Evolutionary conservation across 2,797 vertebrate genomes (phyloP), one percentile per base, ranked within the genome.

Genomic region (Hippoglossus hippoglossus): DNA sequence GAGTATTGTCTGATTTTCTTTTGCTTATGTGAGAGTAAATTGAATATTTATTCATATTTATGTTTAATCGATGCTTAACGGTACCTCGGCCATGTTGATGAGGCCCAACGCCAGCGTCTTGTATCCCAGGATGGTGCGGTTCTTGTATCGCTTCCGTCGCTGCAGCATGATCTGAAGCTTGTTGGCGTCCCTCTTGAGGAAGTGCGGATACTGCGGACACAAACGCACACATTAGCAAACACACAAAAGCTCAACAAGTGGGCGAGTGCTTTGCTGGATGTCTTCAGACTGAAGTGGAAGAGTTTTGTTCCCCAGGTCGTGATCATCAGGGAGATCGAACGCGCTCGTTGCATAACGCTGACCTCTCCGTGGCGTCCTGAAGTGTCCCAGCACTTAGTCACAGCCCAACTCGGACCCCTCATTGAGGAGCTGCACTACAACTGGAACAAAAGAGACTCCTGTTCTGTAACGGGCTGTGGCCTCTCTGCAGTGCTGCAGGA

Each of bases 101-200:
- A 96, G 95, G 1, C 96, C 96, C 72, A 96, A 90, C 0, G 96
- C 96, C 70, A 97, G 86, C 0, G 96, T 97, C 90, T 97, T 97
- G 84, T 97, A 97, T 64, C 96, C 96, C 79, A 97, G 88, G 88
- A 97, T 96, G 74, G 96, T 96, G 8, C 96, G 93, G 88, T 97
- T 96, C 89, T 97, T 97, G 89, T 97, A 97, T 0, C 96, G 91
- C 77, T 97, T 97, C 52, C 96, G 92, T 15, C 96, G 91, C 82
- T 97, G 96, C 73, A 97, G 83, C 96, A 97, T 96, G 80, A 97
- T 96, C 93, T 97, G 96, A n/a, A 97, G 94, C 73, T 96, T 96
- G 86, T 97, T 97, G 88, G 96, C 95, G 46, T 96, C 96, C 51
- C 96, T 93, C 88, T 97, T 98, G 62, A 97, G 87, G 87, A 97